phyloP scores from a whole-genome alignment of 2,113 vertebrate genomes.

The Toxotes chatareus region DNA sequence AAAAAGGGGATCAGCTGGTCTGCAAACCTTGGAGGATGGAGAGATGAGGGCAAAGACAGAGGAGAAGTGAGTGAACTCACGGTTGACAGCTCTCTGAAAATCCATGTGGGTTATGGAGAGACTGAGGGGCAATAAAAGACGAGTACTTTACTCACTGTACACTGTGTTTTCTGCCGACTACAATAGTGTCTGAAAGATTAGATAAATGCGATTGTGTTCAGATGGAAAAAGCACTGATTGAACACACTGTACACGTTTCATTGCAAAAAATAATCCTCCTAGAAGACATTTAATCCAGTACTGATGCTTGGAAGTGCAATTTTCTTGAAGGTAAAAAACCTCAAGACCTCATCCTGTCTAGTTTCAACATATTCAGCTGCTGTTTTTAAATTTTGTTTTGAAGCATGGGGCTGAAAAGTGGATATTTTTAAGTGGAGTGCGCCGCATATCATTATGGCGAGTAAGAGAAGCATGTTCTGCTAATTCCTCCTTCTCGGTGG shows the following conservation, averaged over 20 bases:
- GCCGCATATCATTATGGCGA: conserved; percentile 16
- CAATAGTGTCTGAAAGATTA: background rate
- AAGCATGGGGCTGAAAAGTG: background rate
- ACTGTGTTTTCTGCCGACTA: background rate
- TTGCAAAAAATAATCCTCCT: background rate
- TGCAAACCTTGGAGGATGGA: conserved; percentile 42
- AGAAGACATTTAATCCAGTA: background rate
- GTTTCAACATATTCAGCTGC: background rate
- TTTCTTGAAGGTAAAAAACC: conserved; percentile 5
- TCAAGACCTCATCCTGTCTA: background rate
- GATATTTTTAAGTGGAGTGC: conserved; percentile 8
- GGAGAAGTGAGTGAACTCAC: conserved; percentile 46
- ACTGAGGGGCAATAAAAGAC: conserved; percentile 22
- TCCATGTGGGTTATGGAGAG: conserved; percentile 48
- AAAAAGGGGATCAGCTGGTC: conserved; percentile 70
- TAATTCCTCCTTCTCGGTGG: conserved; percentile 46
- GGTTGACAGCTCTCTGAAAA: conserved; percentile 57
- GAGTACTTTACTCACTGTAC: conserved; percentile 12
- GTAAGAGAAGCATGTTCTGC: conserved; percentile 40
- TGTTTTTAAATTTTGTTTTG: conserved; percentile 24
- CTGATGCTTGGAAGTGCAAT: background rate
- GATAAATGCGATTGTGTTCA: conserved; percentile 9
- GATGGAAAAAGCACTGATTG: conserved; percentile 1
- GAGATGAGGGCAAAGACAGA: conserved; percentile 40
- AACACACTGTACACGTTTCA: background rate